Percentiles rank a stretch among this genome's conserved stretches.
phyloP scores from a whole-genome alignment of 2,888 invertebrate species.

The Apotomis capreana region DNA sequence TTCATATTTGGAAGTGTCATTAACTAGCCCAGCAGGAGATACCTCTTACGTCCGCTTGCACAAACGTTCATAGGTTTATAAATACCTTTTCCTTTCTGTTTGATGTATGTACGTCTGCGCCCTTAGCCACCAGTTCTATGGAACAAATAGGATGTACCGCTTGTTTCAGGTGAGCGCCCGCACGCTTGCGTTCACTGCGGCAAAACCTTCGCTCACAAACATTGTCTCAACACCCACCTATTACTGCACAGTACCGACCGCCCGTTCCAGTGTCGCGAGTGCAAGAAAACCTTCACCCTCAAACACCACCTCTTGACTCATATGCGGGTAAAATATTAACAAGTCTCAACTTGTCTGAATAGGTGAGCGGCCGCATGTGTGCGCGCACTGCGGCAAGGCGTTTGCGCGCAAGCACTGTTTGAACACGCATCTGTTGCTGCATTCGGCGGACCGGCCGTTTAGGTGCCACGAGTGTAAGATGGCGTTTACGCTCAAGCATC shows the following conservation, averaged over 20 bases:
- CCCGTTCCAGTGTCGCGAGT: conserved; percentile 88
- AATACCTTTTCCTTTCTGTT: neutral
- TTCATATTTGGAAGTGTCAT: neutral
- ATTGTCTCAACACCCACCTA: conserved; percentile 88
- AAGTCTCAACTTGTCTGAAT: conserved; percentile 3
- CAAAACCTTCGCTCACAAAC: conserved; percentile 88
- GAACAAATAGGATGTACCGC: conserved; percentile 25
- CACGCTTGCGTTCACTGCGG: conserved; percentile 87
- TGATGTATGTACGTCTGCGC: neutral
- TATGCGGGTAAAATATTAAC: conserved; percentile 73
- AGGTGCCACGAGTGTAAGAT: conserved; percentile 94
- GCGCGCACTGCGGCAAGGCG: conserved; percentile 90
- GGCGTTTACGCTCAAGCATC: conserved; percentile 93
- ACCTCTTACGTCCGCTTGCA: neutral
- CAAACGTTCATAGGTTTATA: neutral
- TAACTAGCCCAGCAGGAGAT: neutral
- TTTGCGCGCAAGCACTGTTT: conserved; percentile 93
- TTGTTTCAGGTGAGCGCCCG: conserved; percentile 82
- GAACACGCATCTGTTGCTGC: conserved; percentile 91
- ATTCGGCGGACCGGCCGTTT: conserved; percentile 91
- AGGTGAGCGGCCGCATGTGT: conserved; percentile 90
- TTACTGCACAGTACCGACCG: conserved; percentile 87
- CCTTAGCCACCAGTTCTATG: conserved; percentile 15
- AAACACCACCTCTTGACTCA: conserved; percentile 89
- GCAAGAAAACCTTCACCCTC: conserved; percentile 89